Percentiles rank a stretch among this genome's conserved stretches.
Evolutionary conservation across 2,888 invertebrate species (phyloP).

Genomic region (Drosophila putrida): DNA sequence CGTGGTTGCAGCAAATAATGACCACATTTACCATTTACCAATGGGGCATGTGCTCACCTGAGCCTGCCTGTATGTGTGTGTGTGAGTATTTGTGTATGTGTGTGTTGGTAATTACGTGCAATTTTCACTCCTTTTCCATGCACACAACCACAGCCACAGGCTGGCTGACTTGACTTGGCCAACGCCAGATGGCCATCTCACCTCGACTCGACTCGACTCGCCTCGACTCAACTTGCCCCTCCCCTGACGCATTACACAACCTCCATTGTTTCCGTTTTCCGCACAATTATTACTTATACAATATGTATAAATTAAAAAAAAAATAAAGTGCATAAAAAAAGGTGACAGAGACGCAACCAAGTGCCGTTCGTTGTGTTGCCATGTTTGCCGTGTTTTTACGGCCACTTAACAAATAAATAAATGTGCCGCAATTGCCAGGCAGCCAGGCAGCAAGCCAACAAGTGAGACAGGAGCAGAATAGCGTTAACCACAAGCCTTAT

Average conservation of each 20-base stretch:
- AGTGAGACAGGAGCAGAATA: slow-evolving; percentile 35
- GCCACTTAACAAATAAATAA: slow-evolving; percentile 82
- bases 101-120: slow-evolving; percentile 74
- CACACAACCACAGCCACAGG: slow-evolving; percentile 58
- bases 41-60: slow-evolving; percentile 60
- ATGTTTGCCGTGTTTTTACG: slow-evolving; percentile 69
- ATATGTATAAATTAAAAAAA: slow-evolving; percentile 77
- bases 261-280: slow-evolving; percentile 82
- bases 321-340: slow-evolving; percentile 32
- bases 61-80: slow-evolving; percentile 12
- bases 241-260: slow-evolving; percentile 79
- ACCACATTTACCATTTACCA: slow-evolving; percentile 67
- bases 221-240: slow-evolving; percentile 28
- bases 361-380: slow-evolving; percentile 38
- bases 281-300: slow-evolving; percentile 82
- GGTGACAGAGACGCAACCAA: slow-evolving; percentile 46
- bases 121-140: slow-evolving; percentile 78
- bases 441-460: slow-evolving; percentile 54
- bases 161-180: slow-evolving; percentile 54
- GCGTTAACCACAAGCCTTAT: slow-evolving; percentile 70
- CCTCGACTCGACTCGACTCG: slow-evolving; percentile 14
- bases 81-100: slow-evolving; percentile 8
- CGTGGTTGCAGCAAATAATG: slow-evolving; percentile 70
- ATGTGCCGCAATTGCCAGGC: slow-evolving; percentile 72
- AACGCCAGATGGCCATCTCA: slow-evolving; percentile 67